A percentile compares a stretch with the other conserved stretches of the same genome.
Evolutionary conservation across 2,888 invertebrate genomes (phyloP).

Genomic region (Dexiosoma caninum): DNA sequence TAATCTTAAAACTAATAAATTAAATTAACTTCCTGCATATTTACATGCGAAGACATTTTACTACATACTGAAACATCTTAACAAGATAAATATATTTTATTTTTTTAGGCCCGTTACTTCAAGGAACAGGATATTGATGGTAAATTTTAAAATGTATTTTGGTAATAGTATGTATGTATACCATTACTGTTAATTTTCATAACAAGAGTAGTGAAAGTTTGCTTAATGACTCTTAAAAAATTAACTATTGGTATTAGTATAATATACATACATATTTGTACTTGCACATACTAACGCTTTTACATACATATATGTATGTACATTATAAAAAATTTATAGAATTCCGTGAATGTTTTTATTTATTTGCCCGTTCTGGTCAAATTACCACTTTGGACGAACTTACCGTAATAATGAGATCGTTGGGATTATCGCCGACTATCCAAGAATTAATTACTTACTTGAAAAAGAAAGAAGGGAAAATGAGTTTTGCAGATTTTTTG

Average conservation of each 20-base stretch:
- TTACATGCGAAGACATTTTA: too few relatives aligned
- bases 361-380: conserved; percentile 93
- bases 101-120: conserved; percentile 91
- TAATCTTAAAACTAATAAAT: neutral
- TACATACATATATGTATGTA: neutral
- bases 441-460: conserved; percentile 91
- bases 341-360: conserved; percentile 96
- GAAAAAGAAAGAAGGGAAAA: conserved; percentile 88
- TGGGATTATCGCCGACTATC: conserved; percentile 95
- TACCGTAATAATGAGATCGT: conserved; percentile 94
- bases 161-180: neutral
- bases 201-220: conserved; percentile 55
- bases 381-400: conserved; percentile 93
- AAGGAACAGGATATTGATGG: conserved; percentile 97
- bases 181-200: neutral
- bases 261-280: neutral
- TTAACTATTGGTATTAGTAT: neutral
- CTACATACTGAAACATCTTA: too few relatives aligned
- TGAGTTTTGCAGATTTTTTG: conserved; percentile 96
- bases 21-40: too few relatives aligned
- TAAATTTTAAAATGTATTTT: conserved; percentile 77
- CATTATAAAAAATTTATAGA: conserved; percentile 79
- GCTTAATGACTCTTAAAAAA: neutral
- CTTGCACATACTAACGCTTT: neutral
- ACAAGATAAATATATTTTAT: neutral